A percentile compares a stretch with the other conserved stretches of the same genome.
phyloP scores from a whole-genome alignment of 2,888 invertebrate species.

The Nomada lathburiana region DNA sequence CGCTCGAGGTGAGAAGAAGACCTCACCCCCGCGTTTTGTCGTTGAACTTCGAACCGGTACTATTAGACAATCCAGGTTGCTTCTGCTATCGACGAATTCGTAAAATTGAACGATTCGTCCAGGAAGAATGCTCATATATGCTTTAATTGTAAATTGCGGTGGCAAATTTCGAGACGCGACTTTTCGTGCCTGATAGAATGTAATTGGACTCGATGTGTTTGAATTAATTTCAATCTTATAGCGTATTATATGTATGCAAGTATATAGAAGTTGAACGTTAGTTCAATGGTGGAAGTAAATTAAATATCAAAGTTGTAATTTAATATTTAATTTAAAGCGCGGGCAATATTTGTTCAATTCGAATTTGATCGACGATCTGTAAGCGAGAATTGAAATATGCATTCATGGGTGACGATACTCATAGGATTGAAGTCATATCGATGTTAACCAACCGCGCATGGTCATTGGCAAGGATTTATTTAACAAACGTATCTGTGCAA shows the following conservation, averaged over 20 bases:
- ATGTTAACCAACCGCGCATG: not conserved
- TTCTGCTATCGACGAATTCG: not conserved
- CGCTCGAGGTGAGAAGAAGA: not conserved
- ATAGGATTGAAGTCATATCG: not conserved
- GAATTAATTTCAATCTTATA: not conserved
- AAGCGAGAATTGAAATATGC: no score
- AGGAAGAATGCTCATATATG: not conserved
- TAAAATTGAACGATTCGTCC: not conserved
- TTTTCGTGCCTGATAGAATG: not conserved
- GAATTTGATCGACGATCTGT: no score
- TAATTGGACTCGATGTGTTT: not conserved
- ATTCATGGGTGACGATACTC: not conserved
- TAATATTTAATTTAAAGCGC: not conserved
- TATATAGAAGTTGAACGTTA: slow-evolving; percentile 2
- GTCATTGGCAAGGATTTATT: slow-evolving; percentile 7
- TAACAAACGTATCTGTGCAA: slow-evolving; percentile 11
- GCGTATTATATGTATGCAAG: no score
- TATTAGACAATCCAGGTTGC: not conserved
- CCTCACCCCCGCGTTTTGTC: not conserved
- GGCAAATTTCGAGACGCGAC: not conserved
- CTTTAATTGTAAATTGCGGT: not conserved
- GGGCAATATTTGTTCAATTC: no score
- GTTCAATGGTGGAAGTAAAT: not conserved
- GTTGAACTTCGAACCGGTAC: not conserved
- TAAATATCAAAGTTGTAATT: not conserved